Evolutionary conservation across 1,140 invertebrate genomes (phyloP).

Genomic region (Amphibalanus amphitrite): DNA sequence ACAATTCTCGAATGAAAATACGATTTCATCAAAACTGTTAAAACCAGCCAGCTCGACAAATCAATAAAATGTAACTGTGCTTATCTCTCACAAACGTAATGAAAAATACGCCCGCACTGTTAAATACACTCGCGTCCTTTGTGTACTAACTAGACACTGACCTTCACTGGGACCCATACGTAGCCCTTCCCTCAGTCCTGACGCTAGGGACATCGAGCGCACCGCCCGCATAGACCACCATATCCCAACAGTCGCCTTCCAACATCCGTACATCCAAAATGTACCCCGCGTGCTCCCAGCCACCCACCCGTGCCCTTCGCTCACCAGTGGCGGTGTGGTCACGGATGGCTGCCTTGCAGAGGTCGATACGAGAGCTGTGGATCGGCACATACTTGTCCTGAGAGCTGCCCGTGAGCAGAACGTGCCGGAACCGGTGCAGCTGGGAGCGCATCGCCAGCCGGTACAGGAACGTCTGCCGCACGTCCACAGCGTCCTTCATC

Average conservation of each 20-base stretch:
- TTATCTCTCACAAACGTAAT: too few species aligned
- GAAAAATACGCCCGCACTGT: too few species aligned
- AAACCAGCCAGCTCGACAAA: too few species aligned
- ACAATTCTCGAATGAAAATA: too few species aligned
- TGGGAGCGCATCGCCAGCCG: slow-evolving; percentile 48
- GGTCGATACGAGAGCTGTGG: slow-evolving; percentile 79
- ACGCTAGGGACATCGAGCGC: too few species aligned
- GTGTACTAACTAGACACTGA: too few species aligned
- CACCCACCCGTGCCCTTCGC: neutral
- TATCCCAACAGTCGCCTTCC: slow-evolving; percentile 10
- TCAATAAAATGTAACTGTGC: too few species aligned
- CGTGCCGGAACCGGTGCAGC: slow-evolving; percentile 71
- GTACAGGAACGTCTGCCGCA: slow-evolving; percentile 69
- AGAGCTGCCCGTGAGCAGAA: slow-evolving; percentile 77
- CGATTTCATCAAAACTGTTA: too few species aligned
- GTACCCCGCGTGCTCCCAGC: neutral
- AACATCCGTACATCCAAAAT: neutral
- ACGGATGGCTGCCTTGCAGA: slow-evolving; percentile 79
- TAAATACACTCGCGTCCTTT: too few species aligned
- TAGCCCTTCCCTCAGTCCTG: too few species aligned
- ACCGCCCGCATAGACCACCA: too few species aligned
- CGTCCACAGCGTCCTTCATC: slow-evolving; percentile 69
- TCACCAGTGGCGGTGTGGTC: slow-evolving; percentile 66
- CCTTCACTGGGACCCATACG: too few species aligned
- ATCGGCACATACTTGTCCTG: slow-evolving; percentile 89